Conservation (phyloP, 2,113 vertebrate genomes). For the Hydrolagus affinis region DNA sequence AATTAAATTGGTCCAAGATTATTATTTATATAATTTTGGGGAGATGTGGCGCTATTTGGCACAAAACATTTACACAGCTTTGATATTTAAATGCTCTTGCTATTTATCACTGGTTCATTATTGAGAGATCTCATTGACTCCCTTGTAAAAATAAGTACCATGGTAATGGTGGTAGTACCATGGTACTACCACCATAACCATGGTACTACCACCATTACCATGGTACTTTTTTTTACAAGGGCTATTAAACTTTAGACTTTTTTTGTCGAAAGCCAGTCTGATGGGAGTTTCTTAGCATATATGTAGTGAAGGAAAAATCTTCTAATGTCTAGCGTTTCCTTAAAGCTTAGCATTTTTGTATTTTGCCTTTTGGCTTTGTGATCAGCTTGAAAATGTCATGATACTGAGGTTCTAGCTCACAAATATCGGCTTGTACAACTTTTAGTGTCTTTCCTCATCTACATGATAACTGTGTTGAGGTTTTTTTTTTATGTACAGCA, state of each 20-base stretch:
- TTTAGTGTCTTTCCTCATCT: background rate
- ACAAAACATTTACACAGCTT: background rate
- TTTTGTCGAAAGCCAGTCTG: too few relatives aligned
- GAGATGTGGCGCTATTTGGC: background rate
- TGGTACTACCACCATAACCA: too few relatives aligned
- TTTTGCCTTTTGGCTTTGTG: background rate
- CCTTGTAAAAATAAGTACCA: background rate
- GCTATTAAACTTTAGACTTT: too few relatives aligned
- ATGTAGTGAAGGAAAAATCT: background rate
- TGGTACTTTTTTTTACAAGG: too few relatives aligned
- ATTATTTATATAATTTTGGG: background rate
- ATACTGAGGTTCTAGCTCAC: background rate
- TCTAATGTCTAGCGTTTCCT: background rate
- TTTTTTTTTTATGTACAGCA: constrained; percentile 10
- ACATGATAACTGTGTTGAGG: background rate
- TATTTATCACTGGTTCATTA: too few relatives aligned
- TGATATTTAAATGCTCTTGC: too few relatives aligned
- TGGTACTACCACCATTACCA: too few relatives aligned
- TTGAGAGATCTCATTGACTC: background rate
- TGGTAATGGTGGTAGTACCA: too few relatives aligned
- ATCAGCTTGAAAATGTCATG: background rate
- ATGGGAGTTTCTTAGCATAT: background rate
- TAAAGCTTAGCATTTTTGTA: background rate
- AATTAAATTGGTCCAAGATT: background rate
- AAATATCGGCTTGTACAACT: background rate